phyloP scores from a whole-genome alignment of 2,888 invertebrate genomes.

The Periphyllus acericola region DNA sequence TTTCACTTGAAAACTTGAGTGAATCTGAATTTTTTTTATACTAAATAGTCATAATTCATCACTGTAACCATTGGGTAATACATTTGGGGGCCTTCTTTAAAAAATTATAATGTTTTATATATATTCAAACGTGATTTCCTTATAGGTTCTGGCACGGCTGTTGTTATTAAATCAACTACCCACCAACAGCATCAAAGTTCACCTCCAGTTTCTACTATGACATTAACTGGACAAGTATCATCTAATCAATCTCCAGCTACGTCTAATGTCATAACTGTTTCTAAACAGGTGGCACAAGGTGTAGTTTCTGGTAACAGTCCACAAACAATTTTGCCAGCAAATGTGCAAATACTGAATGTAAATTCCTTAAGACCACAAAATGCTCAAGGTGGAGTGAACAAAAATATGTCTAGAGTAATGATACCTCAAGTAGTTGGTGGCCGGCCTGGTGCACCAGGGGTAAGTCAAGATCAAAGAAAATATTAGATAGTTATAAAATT shows the following conservation, averaged over 20 bases:
- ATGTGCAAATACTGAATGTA: constrained; percentile 86
- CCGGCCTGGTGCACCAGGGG: constrained; percentile 83
- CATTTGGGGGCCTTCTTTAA: too few relatives aligned
- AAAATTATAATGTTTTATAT: not conserved
- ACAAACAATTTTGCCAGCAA: constrained; percentile 74
- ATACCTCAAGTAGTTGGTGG: constrained; percentile 84
- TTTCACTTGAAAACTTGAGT: not conserved
- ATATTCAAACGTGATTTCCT: not conserved
- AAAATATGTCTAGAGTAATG: constrained; percentile 78
- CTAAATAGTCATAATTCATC: not conserved
- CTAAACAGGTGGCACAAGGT: constrained; percentile 54
- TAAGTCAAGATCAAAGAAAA: constrained; percentile 68
- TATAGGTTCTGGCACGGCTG: constrained; percentile 59
- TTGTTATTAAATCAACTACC: constrained; percentile 61
- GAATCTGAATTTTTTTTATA: not conserved
- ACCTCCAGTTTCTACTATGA: constrained; percentile 64
- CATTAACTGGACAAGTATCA: constrained; percentile 65
- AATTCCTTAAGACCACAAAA: constrained; percentile 75
- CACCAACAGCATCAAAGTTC: constrained; percentile 54
- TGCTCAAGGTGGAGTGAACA: constrained; percentile 74
- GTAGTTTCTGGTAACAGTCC: constrained; percentile 69
- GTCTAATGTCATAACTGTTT: constrained; percentile 67
- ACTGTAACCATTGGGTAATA: not conserved
- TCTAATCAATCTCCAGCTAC: constrained; percentile 64
- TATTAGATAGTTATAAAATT: not conserved